Evolutionary conservation across 1,140 invertebrate genomes (phyloP).

Genomic region (Drosophila neocordata): DNA sequence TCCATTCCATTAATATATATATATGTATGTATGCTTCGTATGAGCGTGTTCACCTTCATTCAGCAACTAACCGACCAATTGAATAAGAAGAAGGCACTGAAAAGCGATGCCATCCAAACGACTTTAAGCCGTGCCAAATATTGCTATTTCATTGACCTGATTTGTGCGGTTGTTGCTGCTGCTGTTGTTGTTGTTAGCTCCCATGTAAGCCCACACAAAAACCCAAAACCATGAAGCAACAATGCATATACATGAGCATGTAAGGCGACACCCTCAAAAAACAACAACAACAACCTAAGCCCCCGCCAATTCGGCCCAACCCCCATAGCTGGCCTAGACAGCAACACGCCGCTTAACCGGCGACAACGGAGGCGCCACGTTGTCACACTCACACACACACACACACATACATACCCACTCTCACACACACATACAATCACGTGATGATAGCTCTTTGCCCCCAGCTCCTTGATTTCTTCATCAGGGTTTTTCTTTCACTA

Average conservation of each 20-base stretch:
- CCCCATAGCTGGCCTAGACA: slow-evolving; percentile 30
- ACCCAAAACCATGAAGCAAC: slow-evolving; percentile 62
- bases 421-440: slow-evolving; percentile 50
- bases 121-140: slow-evolving; percentile 71
- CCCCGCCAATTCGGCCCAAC: slow-evolving; percentile 17
- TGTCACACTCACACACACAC: slow-evolving; percentile 43
- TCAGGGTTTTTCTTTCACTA: slow-evolving; percentile 28
- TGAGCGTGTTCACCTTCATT: slow-evolving; percentile 46
- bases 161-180: slow-evolving; percentile 48
- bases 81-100: slow-evolving; percentile 36
- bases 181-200: slow-evolving; percentile 16
- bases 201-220: slow-evolving; percentile 56
- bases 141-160: slow-evolving; percentile 80
- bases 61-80: slow-evolving; percentile 11
- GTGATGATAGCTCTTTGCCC: slow-evolving; percentile 51
- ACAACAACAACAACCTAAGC: slow-evolving; percentile 10
- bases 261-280: slow-evolving; percentile 58
- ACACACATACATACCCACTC: slow-evolving; percentile 32
- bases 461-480: neutral
- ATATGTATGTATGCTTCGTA: neutral
- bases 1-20: neutral
- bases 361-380: slow-evolving; percentile 65
- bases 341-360: slow-evolving; percentile 72
- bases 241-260: slow-evolving; percentile 61
- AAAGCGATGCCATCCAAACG: slow-evolving; percentile 58